These are phyloP conservation scores for Naso thynnoides DNA, from an alignment of 2,797 vertebrate genomes.

Conservation along the genomic window DNA sequence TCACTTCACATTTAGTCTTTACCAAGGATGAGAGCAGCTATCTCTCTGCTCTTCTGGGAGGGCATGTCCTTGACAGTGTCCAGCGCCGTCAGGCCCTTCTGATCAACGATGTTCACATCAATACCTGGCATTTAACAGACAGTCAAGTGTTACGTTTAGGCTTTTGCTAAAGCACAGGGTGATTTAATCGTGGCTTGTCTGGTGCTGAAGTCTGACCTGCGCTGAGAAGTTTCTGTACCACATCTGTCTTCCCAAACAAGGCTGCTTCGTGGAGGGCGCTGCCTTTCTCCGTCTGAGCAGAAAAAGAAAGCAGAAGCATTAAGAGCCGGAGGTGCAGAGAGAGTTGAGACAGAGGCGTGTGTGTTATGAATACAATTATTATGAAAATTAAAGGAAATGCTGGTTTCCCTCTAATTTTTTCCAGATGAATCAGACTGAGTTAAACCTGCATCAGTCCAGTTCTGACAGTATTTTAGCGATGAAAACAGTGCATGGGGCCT, in stretches of 20 bases:
- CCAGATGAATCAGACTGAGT: slow-evolving; percentile 8
- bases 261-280: slow-evolving; percentile 99
- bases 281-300: slow-evolving; percentile 95
- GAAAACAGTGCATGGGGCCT: slow-evolving; percentile 14
- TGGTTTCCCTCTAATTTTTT: not conserved
- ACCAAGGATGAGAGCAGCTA: slow-evolving; percentile 94
- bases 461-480: slow-evolving; percentile 15
- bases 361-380: not conserved
- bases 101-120: slow-evolving; percentile 92
- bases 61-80: slow-evolving; percentile 96
- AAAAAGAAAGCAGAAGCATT: slow-evolving; percentile 12
- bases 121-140: slow-evolving; percentile 83
- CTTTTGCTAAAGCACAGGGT: not conserved
- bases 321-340: slow-evolving; percentile 15
- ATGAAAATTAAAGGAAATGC: not conserved
- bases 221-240: slow-evolving; percentile 95
- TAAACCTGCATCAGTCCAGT: slow-evolving; percentile 9
- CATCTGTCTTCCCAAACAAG: slow-evolving; percentile 96
- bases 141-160: not conserved
- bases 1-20: not conserved
- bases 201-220: slow-evolving; percentile 87
- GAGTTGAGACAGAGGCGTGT: not conserved
- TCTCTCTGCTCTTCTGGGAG: slow-evolving; percentile 95
- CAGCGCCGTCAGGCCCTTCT: slow-evolving; percentile 91
- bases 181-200: not conserved